Percentiles rank a stretch among this genome's conserved stretches.
Conservation (phyloP, 1,140 invertebrate genomes). For the Drosophila tropicalis region DNA sequence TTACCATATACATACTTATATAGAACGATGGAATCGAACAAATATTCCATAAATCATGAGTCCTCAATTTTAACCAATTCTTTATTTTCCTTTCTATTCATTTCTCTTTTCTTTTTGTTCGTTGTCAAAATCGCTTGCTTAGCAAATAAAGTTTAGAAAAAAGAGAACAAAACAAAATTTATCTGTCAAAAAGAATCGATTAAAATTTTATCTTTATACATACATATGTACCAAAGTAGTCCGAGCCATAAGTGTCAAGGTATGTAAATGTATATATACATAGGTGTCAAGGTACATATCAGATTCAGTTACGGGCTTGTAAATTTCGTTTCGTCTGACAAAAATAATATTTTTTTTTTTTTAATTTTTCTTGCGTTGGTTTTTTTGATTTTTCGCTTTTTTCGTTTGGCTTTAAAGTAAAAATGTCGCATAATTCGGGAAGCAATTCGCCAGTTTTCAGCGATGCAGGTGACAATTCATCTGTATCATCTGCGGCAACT, state of each 20-base stretch:
- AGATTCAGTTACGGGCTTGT: neutral
- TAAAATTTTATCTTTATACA: too few species aligned
- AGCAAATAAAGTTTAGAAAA: too few species aligned
- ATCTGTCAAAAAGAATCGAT: too few species aligned
- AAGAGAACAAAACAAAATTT: too few species aligned
- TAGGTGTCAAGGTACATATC: neutral
- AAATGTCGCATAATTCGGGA: neutral
- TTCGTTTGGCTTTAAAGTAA: neutral
- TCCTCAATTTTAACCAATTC: too few species aligned
- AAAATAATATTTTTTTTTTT: neutral
- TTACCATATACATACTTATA: neutral
- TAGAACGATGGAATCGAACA: neutral
- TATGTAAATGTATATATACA: neutral
- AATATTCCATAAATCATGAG: neutral
- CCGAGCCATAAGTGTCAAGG: neutral
- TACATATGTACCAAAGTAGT: neutral
- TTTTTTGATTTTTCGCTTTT: neutral
- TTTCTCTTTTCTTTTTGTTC: too few species aligned
- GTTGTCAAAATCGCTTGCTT: too few species aligned
- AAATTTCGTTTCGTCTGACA: neutral
- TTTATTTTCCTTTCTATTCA: too few species aligned
- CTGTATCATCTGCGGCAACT: neutral
- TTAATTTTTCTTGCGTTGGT: neutral
- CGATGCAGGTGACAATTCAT: neutral
- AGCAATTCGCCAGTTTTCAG: neutral